These are phyloP conservation scores for Sarcoramphus papa DNA, from an alignment of 2,797 vertebrate genomes.

Conservation along the genomic window DNA sequence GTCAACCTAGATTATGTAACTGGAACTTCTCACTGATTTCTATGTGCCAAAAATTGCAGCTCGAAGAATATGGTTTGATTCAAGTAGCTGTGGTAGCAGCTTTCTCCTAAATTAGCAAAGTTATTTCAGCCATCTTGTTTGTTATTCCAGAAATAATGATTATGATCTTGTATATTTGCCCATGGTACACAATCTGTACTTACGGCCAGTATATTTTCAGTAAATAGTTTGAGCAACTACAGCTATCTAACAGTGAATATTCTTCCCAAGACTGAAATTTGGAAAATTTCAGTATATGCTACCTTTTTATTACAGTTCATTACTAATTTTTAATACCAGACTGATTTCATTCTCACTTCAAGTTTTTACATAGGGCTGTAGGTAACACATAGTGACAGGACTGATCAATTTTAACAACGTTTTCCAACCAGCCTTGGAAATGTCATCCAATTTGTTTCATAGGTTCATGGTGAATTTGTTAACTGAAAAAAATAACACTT, in stretches of 20 bases:
- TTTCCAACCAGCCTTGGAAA: background rate
- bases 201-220: background rate
- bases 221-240: background rate
- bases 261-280: background rate
- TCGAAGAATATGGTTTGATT: background rate
- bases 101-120: background rate
- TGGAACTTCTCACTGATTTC: background rate
- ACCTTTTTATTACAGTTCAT: background rate
- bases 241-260: background rate
- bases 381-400: background rate
- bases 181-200: background rate
- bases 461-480: background rate
- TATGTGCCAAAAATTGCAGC: background rate
- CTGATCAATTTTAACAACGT: background rate
- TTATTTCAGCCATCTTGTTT: background rate
- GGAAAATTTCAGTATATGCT: background rate
- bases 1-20: background rate
- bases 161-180: background rate
- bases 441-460: background rate
- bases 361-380: background rate
- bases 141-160: background rate
- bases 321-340: background rate
- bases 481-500: background rate
- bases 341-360: background rate
- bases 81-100: background rate